These are phyloP conservation scores for Aspiorhynchus laticeps DNA, from an alignment of 2,113 vertebrate genomes.

Conservation along the genomic window DNA sequence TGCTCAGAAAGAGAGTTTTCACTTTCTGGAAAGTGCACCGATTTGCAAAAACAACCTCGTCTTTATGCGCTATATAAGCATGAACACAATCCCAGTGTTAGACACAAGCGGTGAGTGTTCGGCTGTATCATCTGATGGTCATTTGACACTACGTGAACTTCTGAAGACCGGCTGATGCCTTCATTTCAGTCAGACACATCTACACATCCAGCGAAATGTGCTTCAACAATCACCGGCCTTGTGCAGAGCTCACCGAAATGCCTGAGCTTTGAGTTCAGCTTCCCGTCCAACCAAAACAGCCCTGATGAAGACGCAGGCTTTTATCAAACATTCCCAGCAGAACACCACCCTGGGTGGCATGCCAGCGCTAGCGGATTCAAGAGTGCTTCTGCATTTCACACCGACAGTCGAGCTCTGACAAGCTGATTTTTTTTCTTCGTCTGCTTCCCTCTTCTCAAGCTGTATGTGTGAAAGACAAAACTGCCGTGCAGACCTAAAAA, in stretches of 20 bases:
- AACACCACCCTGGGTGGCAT: conserved; percentile 56
- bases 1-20: not conserved
- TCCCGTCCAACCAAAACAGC: conserved; percentile 3
- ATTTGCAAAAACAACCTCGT: not conserved
- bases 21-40: not conserved
- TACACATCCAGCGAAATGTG: not conserved
- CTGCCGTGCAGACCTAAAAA: not conserved
- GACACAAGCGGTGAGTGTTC: not conserved
- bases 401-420: conserved; percentile 28
- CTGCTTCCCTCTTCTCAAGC: conserved; percentile 33
- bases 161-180: not conserved
- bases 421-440: not conserved
- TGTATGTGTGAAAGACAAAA: not conserved
- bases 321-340: conserved; percentile 38
- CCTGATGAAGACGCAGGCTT: not conserved
- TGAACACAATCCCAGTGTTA: not conserved
- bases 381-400: conserved; percentile 1
- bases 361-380: conserved; percentile 59
- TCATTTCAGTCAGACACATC: not conserved
- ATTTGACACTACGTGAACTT: not conserved
- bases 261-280: not conserved
- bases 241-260: not conserved
- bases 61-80: not conserved
- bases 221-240: not conserved
- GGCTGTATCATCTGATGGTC: not conserved